Evolutionary conservation across 1,140 invertebrate genomes (phyloP), one percentile per base, ranked within the genome.

Genomic region (Himalopsyche phryganea): DNA sequence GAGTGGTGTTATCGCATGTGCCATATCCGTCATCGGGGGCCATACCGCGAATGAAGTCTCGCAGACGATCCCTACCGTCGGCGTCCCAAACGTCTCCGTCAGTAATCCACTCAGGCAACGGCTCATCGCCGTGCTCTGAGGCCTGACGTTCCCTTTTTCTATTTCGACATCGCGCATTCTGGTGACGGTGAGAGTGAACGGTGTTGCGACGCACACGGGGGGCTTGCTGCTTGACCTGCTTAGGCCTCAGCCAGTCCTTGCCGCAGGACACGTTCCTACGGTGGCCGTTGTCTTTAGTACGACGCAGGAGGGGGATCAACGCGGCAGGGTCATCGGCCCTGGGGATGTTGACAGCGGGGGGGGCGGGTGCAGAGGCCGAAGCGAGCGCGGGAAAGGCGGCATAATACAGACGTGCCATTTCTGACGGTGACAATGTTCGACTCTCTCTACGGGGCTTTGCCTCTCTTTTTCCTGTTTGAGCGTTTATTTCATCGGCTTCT

Each of bases 331-430:
- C 9, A 32, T 42, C 42, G 36, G 51, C n/a, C 10, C 13, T 10
- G 35, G 35, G 17, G 36, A 20, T 28, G 7, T 20, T 41, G 46
- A 71, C 71, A 63, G 73, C 72, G 68, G 73, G 77, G 60, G 74
- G 74, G 7, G 76, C 73, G 58, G 75, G 75, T 66, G 75, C 75
- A 54, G 74, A 71, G 60, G 73, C 72, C 68, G 76, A 76, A 60
- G 73, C 74, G 41, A 79, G 68, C 64, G 76, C 73, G 58, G 76
- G 76, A 66, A 79, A 79, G 56, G 76, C 76, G 70, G 76, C 76
- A 68, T 76, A 79, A 67, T 79, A 79, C 69, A 74, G 68, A 63
- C 75, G 72, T 63, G 76, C 75, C 70, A 76, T 76, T 66, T 79
- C 76, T 56, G 69, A 68, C 65, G 75, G 74, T 64, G 76, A 74